phyloP scores from a whole-genome alignment of 1,140 invertebrate genomes.

The Ruditapes philippinarum region DNA sequence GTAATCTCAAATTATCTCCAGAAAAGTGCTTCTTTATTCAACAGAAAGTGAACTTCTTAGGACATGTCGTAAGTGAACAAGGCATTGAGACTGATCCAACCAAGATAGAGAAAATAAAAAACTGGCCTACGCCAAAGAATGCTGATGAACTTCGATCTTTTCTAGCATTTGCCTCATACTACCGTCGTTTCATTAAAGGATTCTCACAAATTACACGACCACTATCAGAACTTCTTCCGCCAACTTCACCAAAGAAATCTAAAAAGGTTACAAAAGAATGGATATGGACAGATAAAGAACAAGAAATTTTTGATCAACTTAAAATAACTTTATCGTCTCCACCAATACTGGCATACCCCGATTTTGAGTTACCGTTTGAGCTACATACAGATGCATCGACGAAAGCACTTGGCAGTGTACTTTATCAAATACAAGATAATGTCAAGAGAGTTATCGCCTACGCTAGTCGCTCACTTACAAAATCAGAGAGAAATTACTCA shows the following conservation, averaged over 20 bases:
- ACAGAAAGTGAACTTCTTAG: background rate
- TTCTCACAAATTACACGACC: background rate
- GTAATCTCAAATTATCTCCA: background rate
- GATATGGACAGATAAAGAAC: slow-evolving; percentile 1
- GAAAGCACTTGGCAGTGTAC: background rate
- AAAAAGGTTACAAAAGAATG: background rate
- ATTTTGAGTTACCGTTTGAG: slow-evolving; percentile 8
- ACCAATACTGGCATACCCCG: background rate
- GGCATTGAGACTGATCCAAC: background rate
- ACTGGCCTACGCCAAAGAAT: background rate
- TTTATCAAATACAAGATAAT: slow-evolving; percentile 3
- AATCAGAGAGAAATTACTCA: slow-evolving; percentile 18
- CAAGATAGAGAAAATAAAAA: slow-evolving; percentile 5
- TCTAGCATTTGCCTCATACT: background rate
- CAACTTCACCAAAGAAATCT: background rate
- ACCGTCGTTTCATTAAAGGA: background rate
- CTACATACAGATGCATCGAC: slow-evolving; percentile 7
- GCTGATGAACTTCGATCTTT: slow-evolving; percentile 26
- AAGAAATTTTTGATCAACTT: background rate
- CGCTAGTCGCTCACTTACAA: background rate
- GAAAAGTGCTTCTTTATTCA: background rate
- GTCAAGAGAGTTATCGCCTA: background rate
- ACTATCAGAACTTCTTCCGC: background rate
- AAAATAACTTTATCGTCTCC: background rate
- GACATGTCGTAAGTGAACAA: background rate